These are phyloP conservation scores for Rhinogobius similis DNA, from an alignment of 2,113 vertebrate genomes.

Conservation along the genomic window DNA sequence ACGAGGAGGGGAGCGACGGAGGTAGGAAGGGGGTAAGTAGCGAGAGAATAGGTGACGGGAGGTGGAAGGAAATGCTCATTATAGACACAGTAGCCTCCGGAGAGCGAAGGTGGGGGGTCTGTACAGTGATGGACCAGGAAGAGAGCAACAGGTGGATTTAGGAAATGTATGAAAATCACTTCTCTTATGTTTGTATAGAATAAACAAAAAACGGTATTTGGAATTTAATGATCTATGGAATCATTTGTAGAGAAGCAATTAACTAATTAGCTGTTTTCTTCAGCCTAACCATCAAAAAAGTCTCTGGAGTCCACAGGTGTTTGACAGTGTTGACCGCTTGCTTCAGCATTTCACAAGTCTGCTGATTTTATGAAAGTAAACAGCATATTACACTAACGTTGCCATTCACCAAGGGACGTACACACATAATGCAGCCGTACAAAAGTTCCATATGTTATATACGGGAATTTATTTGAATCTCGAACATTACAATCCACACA, in stretches of 20 bases:
- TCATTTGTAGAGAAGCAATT: conserved; percentile 32
- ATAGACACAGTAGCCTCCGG: conserved; percentile 53
- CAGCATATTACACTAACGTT: background rate
- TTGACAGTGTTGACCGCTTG: conserved; percentile 3
- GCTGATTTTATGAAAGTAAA: too few relatives aligned
- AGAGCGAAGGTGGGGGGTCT: conserved; percentile 35
- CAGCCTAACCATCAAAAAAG: conserved; percentile 3
- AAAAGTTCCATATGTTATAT: background rate
- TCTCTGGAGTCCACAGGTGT: conserved; percentile 2
- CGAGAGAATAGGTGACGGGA: conserved; percentile 43
- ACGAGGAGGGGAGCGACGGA: conserved; percentile 57
- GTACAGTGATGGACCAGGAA: conserved; percentile 21
- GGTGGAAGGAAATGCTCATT: conserved; percentile 58
- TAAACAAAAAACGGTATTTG: background rate
- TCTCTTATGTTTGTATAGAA: background rate
- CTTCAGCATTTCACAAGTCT: background rate
- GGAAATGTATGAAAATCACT: background rate
- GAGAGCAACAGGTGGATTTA: conserved; percentile 24
- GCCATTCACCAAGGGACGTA: background rate
- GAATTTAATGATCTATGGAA: background rate
- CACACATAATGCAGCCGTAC: background rate
- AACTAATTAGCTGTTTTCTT: conserved; percentile 21
- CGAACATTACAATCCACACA: background rate
- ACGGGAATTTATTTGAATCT: background rate
- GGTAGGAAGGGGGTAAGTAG: conserved; percentile 27